Evolutionary conservation across 2,888 invertebrate species (phyloP), one percentile per base, ranked within the genome.

Genomic region (Agrochola circellaris): DNA sequence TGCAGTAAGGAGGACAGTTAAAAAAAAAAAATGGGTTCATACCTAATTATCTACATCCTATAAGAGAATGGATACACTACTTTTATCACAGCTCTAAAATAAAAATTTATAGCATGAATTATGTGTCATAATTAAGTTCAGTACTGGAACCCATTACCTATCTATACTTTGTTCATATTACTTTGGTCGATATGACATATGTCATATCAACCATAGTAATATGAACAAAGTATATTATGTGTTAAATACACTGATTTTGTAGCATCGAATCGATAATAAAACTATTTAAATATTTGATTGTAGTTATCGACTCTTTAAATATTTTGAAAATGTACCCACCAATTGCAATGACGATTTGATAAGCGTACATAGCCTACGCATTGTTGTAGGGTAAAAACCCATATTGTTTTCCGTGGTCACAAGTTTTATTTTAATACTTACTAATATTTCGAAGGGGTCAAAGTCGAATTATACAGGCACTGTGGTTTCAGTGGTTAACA

Each of bases 291-390:
- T 69, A 23, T 48, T 71, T 8, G 15, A 64, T 51, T 56, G 17
- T 20, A 17, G 3, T 54, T 61, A 73, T 45, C 15, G 58, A 26
- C 8, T 73, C 26, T 38, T 38, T n/a, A 70, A 73, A 82, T 58
- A 71, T 79, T 83, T 79, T 68, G 30, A 61, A 79, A 75, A 79
- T 45, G 6, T 20, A 69, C 2, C 30, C 45, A 65, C 69, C 34
- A 45, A 61, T 80, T 61, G 80, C 30, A 71, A 68, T 65, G 71
- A 64, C 20, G 9, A 48, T 51, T 62, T 75, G 76, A 73, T 81
- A 81, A 67, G 9, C 54, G 11, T 54, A 62, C n/a, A 13, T n/a
- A 70, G 23, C 20, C 17, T 15, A 48, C 34, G 23, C 8, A 30
- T 48, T 68, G 26, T 51, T 30, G 15, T 73, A 64, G 45, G 81